phyloP scores from a whole-genome alignment of 2,888 invertebrate genomes.

The Ditula angustiorana region DNA sequence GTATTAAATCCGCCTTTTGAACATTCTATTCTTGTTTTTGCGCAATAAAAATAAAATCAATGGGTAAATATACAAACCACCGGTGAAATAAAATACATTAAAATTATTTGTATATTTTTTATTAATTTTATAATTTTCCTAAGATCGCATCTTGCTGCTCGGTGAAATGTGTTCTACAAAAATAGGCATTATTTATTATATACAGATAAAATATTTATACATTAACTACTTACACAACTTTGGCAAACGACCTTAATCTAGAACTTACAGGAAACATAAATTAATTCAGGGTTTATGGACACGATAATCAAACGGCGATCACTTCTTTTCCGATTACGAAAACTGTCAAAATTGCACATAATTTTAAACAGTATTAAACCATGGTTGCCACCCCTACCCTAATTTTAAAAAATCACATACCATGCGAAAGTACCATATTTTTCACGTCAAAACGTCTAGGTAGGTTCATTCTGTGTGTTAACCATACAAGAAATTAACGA shows the following conservation, averaged over 20 bases:
- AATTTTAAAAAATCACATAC: no score
- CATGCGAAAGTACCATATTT: no score
- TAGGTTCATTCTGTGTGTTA: no score
- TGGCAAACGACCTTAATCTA: slow-evolving; percentile 38
- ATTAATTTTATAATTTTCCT: slow-evolving; percentile 1
- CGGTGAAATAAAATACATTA: not conserved
- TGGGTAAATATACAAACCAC: not conserved
- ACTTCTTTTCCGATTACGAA: no score
- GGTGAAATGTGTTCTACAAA: not conserved
- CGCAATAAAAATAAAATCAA: no score
- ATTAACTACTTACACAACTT: slow-evolving; percentile 30
- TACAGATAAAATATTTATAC: slow-evolving; percentile 22
- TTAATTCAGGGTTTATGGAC: slow-evolving; percentile 2
- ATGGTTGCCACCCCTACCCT: no score
- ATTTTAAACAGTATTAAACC: no score
- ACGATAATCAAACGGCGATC: not conserved
- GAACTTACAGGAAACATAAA: slow-evolving; percentile 28
- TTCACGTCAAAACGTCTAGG: no score
- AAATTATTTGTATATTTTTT: slow-evolving; percentile 17
- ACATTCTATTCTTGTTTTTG: no score
- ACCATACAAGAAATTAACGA: no score
- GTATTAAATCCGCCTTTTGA: no score
- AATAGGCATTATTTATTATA: slow-evolving; percentile 18
- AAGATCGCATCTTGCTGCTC: not conserved
- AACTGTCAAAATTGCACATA: no score